phyloP scores from a whole-genome alignment of 2,888 invertebrate genomes.

The Hyles lineata region DNA sequence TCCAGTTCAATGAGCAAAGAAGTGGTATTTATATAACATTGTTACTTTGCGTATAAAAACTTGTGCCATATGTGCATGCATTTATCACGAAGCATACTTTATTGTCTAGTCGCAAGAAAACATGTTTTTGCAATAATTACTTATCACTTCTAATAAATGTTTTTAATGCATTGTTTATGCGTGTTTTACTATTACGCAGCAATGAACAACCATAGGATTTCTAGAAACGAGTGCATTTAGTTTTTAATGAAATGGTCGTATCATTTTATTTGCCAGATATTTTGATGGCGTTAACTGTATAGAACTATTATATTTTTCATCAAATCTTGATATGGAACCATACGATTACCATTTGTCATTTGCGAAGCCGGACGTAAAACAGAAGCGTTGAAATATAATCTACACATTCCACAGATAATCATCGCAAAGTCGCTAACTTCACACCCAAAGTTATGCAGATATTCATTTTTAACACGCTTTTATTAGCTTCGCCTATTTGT shows the following conservation, averaged over 20 bases:
- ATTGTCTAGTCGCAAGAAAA: slow-evolving; percentile 5
- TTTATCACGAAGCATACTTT: not conserved
- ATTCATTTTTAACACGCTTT: not conserved
- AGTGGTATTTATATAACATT: slow-evolving; percentile 7
- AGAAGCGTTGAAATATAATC: slow-evolving; percentile 1
- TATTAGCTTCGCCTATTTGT: too few species aligned
- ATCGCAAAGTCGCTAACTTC: slow-evolving; percentile 3
- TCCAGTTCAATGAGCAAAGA: not conserved
- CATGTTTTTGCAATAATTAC: not conserved
- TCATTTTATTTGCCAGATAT: not conserved
- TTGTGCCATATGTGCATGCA: not conserved
- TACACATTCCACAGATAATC: slow-evolving; percentile 1
- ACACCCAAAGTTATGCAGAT: not conserved
- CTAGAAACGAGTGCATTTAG: too few species aligned
- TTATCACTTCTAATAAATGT: not conserved
- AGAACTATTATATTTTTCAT: not conserved
- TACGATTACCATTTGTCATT: not conserved
- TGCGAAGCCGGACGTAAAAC: not conserved
- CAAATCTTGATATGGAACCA: not conserved
- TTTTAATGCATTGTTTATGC: not conserved
- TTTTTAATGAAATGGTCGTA: too few species aligned
- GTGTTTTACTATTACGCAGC: not conserved
- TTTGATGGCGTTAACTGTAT: not conserved
- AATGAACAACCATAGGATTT: too few species aligned
- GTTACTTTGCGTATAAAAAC: not conserved